These are phyloP conservation scores for Lanistes nyassanus DNA, from an alignment of 1,140 invertebrate genomes.

Conservation along the genomic window DNA sequence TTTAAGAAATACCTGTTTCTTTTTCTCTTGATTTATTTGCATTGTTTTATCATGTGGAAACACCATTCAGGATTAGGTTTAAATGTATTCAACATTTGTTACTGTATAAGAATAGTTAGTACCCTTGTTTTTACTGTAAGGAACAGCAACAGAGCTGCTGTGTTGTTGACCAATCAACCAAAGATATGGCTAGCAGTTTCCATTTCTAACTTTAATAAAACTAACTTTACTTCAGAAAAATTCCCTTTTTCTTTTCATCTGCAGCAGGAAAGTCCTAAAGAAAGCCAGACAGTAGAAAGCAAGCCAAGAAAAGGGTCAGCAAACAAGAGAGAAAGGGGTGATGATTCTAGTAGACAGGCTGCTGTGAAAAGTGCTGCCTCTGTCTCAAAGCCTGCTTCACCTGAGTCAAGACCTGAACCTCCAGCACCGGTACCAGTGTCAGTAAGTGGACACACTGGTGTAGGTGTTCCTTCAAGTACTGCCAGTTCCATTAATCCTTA, in stretches of 20 bases:
- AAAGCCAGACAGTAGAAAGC: slow-evolving; percentile 10
- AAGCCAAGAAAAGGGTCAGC: slow-evolving; percentile 26
- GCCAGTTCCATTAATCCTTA: slow-evolving; percentile 50
- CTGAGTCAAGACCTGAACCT: slow-evolving; percentile 4
- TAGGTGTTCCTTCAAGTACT: background rate
- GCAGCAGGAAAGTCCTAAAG: slow-evolving; percentile 31
- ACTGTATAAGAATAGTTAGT: too few species aligned
- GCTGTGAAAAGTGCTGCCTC: slow-evolving; percentile 11
- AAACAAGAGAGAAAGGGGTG: slow-evolving; percentile 22
- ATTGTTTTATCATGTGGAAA: too few species aligned
- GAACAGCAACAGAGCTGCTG: too few species aligned
- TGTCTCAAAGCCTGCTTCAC: slow-evolving; percentile 9
- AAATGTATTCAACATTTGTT: too few species aligned
- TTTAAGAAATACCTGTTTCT: too few species aligned
- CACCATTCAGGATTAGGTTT: too few species aligned
- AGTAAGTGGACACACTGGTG: background rate
- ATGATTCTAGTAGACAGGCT: slow-evolving; percentile 2
- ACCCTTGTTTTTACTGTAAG: too few species aligned
- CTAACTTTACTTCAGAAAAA: too few species aligned
- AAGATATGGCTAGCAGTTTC: too few species aligned
- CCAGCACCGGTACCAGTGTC: background rate
- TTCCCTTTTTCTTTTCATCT: background rate
- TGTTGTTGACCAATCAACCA: too few species aligned
- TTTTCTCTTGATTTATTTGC: too few species aligned
- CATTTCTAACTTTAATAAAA: too few species aligned